Percentiles rank a stretch among this genome's conserved stretches.
Conservation (phyloP, 2,888 invertebrate species). For the Heliconius sara region DNA sequence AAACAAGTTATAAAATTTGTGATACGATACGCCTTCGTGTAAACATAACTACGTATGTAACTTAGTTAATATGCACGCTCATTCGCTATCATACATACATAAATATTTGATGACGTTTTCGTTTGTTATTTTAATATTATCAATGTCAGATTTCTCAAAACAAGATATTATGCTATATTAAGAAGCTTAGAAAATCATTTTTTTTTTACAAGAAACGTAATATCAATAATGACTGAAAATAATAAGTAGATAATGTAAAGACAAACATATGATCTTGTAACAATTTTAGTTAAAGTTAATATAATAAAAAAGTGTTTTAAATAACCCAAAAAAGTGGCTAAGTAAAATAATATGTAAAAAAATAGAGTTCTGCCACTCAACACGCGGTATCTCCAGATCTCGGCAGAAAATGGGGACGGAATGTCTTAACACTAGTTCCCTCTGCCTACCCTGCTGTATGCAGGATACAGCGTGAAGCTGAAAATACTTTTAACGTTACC, state of each 20-base stretch:
- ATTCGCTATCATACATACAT: constrained; percentile 8
- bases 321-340: too few relatives aligned
- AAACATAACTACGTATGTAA: constrained; percentile 30
- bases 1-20: constrained; percentile 30
- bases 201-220: neutral
- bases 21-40: constrained; percentile 27
- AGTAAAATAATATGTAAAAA: too few relatives aligned
- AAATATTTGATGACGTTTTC: constrained; percentile 26
- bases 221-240: neutral
- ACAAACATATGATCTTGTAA: too few relatives aligned
- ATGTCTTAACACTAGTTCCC: too few relatives aligned
- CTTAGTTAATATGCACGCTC: constrained; percentile 9
- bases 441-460: too few relatives aligned
- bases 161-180: neutral
- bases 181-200: neutral
- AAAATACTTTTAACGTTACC: too few relatives aligned
- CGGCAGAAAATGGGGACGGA: too few relatives aligned
- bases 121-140: constrained; percentile 17
- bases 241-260: too few relatives aligned
- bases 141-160: constrained; percentile 15
- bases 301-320: neutral
- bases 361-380: too few relatives aligned
- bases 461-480: too few relatives aligned
- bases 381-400: too few relatives aligned
- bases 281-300: too few relatives aligned